Base-by-base conservation (phyloP, 2,888 invertebrate species). In the Baronia brevicornis region DNA sequence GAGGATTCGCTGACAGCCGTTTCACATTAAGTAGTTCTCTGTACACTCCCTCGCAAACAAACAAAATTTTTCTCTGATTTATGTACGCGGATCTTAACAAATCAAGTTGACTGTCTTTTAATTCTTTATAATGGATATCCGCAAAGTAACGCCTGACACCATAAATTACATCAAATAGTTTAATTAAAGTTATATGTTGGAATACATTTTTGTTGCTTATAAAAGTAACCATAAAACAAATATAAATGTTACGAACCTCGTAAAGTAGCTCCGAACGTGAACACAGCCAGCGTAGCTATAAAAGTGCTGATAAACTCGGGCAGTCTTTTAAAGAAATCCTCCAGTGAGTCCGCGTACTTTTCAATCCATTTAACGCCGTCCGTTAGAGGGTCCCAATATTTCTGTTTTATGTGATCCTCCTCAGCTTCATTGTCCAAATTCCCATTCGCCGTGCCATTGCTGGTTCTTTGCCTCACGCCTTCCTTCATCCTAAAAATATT, bases 321-420 rank as follows among this genome's bases (percentile, higher is more conserved):
- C 3, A 90, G 31, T 39, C 71, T 78, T 13, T 73, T 68, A 67
- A 89, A 89, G 45, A 86, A 69, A 38, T 80, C 85, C 28, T 87
- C 86, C 12, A 90, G 42, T 1, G 63, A 61, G 0, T 79, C 77
- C 7, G 82, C 72, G 46, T 89, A 87, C 29, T 77, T 86, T 44
- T 89, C 89, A 1, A 86, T 77, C 89, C 89, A 90, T 41, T 77
- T 86, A 0, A 89, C 84, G 0, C 88, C 86, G 3, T 84, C 82
- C 39, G 47, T 82, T 53, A 89, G 64, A 0, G 88, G 88, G 43
- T 89, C 80, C 75, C 77, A 79, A 22, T 69, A 57, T 29, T 55
- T 70, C 0, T 57, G 33, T 11, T 55, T 62, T 11, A 31, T 20
- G 3, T 45, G 30, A 8, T 33, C 25, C 13, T 44, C 36, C 0